These are phyloP conservation scores for Paramuricea clavata DNA, from an alignment of 92 coral and sea anemone genomes.

Conservation along the genomic window DNA sequence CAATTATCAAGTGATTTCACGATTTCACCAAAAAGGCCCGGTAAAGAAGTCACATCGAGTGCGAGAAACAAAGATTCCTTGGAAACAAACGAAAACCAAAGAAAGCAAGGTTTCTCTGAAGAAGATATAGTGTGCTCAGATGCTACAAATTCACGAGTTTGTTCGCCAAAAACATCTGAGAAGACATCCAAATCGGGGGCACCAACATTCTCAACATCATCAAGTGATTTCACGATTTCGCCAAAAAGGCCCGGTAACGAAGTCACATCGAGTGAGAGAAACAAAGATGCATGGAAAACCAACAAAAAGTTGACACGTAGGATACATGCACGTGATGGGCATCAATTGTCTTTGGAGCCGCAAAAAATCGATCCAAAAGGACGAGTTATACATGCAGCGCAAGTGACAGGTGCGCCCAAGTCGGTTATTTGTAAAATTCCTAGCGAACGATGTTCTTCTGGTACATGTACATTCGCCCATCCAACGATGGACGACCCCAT, in stretches of 20 bases:
- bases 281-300: not conserved
- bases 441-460: not conserved
- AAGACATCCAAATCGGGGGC: not conserved
- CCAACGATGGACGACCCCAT: conserved; percentile 65
- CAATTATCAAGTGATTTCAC: not conserved
- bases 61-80: not conserved
- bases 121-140: not conserved
- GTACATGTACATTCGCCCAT: conserved; percentile 55
- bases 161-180: too few species aligned
- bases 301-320: not conserved
- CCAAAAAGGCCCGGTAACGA: not conserved
- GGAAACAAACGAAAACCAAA: too few species aligned
- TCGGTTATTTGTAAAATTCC: conserved; percentile 53
- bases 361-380: conserved; percentile 32
- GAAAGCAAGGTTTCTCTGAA: conserved; percentile 1
- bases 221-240: not conserved
- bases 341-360: not conserved
- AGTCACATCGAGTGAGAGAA: conserved; percentile 2
- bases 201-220: not conserved
- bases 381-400: conserved; percentile 67
- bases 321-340: not conserved
- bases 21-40: conserved; percentile 2
- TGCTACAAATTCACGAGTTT: not conserved
- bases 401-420: conserved; percentile 50
- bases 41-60: not conserved